Evolutionary conservation across 2,797 vertebrate genomes (phyloP).

Genomic region (Zenarchopterus dispar): DNA sequence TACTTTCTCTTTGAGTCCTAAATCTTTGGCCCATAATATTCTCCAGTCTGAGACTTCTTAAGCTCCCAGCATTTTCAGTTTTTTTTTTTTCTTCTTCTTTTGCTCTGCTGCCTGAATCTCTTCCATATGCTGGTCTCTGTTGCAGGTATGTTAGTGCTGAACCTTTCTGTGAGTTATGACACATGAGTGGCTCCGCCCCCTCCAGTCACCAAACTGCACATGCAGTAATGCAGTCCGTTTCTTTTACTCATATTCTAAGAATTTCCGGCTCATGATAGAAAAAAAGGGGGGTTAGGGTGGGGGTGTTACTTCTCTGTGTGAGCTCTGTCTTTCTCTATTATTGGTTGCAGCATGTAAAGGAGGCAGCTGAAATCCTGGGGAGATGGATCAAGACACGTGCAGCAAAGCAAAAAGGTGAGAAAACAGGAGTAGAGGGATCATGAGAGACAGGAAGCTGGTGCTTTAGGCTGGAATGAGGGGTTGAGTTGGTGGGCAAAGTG

Average conservation of each 20-base stretch:
- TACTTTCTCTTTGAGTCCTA: slow-evolving; percentile 20
- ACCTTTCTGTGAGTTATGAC: slow-evolving; percentile 37
- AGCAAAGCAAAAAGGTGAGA: slow-evolving; percentile 40
- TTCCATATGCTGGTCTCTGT: slow-evolving; percentile 56
- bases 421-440: slow-evolving; percentile 35
- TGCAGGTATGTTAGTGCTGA: slow-evolving; percentile 45
- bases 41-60: slow-evolving; percentile 25
- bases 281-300: slow-evolving; percentile 27
- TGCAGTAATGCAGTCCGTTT: slow-evolving; percentile 49
- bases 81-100: too few relatives aligned
- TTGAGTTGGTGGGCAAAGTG: slow-evolving; percentile 47
- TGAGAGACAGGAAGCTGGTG: slow-evolving; percentile 68
- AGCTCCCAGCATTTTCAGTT: slow-evolving; percentile 20
- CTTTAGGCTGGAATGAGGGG: slow-evolving; percentile 69
- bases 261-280: slow-evolving; percentile 59
- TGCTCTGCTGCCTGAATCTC: slow-evolving; percentile 30
- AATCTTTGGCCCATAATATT: slow-evolving; percentile 27
- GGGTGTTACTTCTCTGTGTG: slow-evolving; percentile 39
- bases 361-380: neutral
- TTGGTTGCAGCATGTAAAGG: neutral
- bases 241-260: slow-evolving; percentile 55
- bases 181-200: slow-evolving; percentile 1
- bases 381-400: slow-evolving; percentile 7
- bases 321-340: slow-evolving; percentile 30
- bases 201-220: slow-evolving; percentile 27